phyloP scores from a whole-genome alignment of 1,140 invertebrate genomes.

The Drosophila burlai region DNA sequence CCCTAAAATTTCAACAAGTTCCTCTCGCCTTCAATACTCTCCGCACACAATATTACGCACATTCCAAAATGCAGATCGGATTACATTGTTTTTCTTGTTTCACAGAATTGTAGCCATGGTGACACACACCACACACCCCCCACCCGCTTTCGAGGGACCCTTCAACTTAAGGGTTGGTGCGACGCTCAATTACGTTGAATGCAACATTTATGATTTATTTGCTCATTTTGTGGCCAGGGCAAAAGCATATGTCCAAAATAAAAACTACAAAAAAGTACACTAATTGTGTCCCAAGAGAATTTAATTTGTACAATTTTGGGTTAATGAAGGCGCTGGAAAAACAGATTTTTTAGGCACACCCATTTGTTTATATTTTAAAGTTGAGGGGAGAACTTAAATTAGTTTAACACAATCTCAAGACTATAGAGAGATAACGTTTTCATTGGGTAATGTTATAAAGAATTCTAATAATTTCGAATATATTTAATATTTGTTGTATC shows the following conservation, averaged over 20 bases:
- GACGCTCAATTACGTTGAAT: constrained; percentile 71
- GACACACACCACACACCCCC: constrained; percentile 23
- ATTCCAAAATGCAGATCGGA: constrained; percentile 51
- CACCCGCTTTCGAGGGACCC: constrained; percentile 23
- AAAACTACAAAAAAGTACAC: constrained; percentile 49
- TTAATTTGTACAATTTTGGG: constrained; percentile 23
- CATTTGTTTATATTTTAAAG: too few relatives aligned
- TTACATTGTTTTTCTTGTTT: constrained; percentile 73
- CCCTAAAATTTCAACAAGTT: constrained; percentile 34
- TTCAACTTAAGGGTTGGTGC: constrained; percentile 53
- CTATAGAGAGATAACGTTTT: too few relatives aligned
- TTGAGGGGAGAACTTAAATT: neutral
- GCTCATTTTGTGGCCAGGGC: constrained; percentile 72
- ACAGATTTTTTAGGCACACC: neutral
- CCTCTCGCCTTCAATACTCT: neutral
- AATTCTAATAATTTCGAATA: too few relatives aligned
- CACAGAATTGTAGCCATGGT: constrained; percentile 51
- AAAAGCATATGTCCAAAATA: constrained; percentile 64
- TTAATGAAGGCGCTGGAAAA: constrained; percentile 40
- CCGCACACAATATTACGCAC: constrained; percentile 63
- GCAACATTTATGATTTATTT: constrained; percentile 83
- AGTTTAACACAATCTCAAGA: neutral
- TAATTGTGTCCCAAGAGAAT: constrained; percentile 74
- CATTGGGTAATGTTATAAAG: too few relatives aligned
- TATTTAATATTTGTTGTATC: too few relatives aligned